Evolutionary conservation across 2,888 invertebrate genomes (phyloP), one percentile per base, ranked within the genome.

Genomic region (Drosophila buzzatii): DNA sequence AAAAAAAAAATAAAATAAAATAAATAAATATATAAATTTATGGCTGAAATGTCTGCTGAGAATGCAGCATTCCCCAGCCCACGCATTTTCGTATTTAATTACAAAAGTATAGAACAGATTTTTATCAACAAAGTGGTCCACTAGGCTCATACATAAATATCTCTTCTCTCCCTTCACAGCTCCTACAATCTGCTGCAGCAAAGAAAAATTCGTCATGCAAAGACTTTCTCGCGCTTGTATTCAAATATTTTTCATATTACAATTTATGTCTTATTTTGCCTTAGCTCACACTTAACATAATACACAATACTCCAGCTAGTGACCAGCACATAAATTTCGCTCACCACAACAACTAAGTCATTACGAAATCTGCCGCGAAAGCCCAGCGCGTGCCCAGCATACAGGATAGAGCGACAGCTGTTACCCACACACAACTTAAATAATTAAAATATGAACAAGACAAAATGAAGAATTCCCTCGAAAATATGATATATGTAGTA

Each of bases 361-460:
- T 71, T 76, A 63, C 39, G 2, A 77, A 63, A 42, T 37, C 27
- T 39, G 23, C 14, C 7, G 12, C 31, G 27, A 39, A 51, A n/a
- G 20, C 27, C 23, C 33, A 51, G 69, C 37, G 65, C 73, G 73
- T 76, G 79, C 41, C 23, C n/a, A 20, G 69, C 37, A 77, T 73
- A n/a, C 45, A 12, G 9, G 9, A 23, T 23, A 45, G 8, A 45
- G 23, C 18, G 12, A 9, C 16, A 55, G 49, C 51, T 53, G 47
- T 23, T 47, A 18, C 18, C 20, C 14, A 23, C 31, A 23, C 31
- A 31, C 55, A 61, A 64, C 78, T 78, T 76, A 65, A 76, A 78
- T 78, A 78, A 76, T 76, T 69, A 78, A 76, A 76, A 76, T 47
- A 47, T 73, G 57, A 20, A 41, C 51, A 58, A 37, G 33, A 16